Evolutionary conservation across 2,113 vertebrate genomes (phyloP).

Genomic region (Pomatorhinus ruficollis): DNA sequence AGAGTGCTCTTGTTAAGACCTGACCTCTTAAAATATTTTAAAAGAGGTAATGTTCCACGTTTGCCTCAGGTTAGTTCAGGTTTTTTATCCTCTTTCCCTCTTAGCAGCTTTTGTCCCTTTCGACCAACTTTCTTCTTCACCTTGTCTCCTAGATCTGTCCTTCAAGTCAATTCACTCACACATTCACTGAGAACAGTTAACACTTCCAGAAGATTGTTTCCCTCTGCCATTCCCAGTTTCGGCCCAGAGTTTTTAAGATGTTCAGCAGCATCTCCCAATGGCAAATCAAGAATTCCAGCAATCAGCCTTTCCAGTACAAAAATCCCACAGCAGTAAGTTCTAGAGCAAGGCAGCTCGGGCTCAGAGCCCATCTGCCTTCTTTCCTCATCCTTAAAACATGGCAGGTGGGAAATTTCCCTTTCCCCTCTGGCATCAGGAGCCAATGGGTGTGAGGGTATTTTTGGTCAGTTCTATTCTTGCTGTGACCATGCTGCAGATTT

Average conservation of each 20-base stretch:
- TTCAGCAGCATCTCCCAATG: neutral
- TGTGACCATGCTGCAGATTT: neutral
- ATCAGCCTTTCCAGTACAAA: neutral
- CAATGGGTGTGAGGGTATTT: accelerated
- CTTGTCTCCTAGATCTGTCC: neutral
- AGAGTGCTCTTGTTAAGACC: slow-evolving; percentile 38
- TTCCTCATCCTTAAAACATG: neutral
- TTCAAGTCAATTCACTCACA: neutral
- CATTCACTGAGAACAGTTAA: neutral
- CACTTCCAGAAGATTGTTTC: neutral
- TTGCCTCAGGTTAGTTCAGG: neutral
- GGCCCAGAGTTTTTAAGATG: neutral
- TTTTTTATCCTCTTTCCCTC: slow-evolving; percentile 8
- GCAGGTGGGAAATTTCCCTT: neutral
- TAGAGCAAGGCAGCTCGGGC: neutral
- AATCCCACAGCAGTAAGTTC: neutral
- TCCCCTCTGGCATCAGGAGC: neutral
- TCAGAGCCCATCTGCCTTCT: neutral
- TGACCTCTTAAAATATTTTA: slow-evolving; percentile 30
- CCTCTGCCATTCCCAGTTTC: neutral
- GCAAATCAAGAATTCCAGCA: neutral
- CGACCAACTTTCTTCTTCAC: neutral
- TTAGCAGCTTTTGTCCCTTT: neutral
- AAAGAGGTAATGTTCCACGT: slow-evolving; percentile 41
- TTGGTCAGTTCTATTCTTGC: neutral